Evolutionary conservation across 2,797 vertebrate species (phyloP), one percentile per base, ranked within the genome.

Genomic region (Synaphobranchus kaupii): DNA sequence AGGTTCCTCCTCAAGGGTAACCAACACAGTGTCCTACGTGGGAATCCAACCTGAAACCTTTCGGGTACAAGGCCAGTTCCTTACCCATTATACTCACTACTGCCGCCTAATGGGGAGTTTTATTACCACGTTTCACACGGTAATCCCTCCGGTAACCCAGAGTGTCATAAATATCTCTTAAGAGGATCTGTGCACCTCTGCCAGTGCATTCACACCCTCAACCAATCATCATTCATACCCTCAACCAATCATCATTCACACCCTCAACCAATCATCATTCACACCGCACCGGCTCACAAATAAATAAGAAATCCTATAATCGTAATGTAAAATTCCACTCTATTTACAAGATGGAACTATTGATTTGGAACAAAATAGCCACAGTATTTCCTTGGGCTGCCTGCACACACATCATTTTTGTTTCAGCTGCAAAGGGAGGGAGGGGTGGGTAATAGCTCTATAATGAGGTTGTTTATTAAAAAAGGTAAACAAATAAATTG

Each of bases 281-380:
- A 87, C 22, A n/a, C 87, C 87, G 88, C 86, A 13, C 83, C 86
- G 76, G 80, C 90, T 88, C 85, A 34, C 89, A 89, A 39, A 91
- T 73, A 83, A 86, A 90, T 88, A 85, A 92, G 25, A 90, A 89
- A 90, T 86, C 39, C 86, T 88, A 86, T 91, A 88, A 93, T 91
- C 92, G 89, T 90, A 85, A 92, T 63, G 78, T 48, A 90, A 87
- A 90, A 86, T 89, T 83, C 2, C 76, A 88, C 88, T 92, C 88
- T 71, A 84, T 90, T 84, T 89, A 90, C 91, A 88, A 91, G 90
- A 92, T 89, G 88, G 82, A 84, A 56, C 84, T 92, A 94, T 92
- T 94, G 94, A 95, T 94, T 91, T 7, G 83, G 91, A 88, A 92
- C 86, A 93, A 91, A 91, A 89, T 4, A 86, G 87, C 91, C 0